Evolutionary conservation across 2,888 invertebrate genomes (phyloP), one percentile per base, ranked within the genome.

Genomic region (Dione vanillae): DNA sequence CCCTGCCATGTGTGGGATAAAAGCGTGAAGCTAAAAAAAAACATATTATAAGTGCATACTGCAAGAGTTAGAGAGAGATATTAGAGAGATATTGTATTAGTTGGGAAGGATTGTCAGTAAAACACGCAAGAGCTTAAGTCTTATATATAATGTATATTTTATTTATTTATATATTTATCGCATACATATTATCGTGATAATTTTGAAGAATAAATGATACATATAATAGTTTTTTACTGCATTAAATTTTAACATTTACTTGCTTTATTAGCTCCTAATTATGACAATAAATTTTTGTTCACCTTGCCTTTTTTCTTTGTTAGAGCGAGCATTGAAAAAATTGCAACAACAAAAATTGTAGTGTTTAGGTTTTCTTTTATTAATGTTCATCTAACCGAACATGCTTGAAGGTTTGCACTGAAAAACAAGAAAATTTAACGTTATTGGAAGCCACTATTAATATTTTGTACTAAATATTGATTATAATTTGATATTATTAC

Each of bases 401-500:
- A 54, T 35, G 3, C 9, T 9, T 27, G 2, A 14, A 27, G 14
- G 1, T 7, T 47, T 9, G 16, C 1, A 2, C 27, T 9, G 8
- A 52, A 20, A 14, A 51, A 6, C 0, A 51, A 27, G 0, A 27
- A 52, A 14, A 20, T 12, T 2, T 20, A 27, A 27, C 27, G 27
- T 52, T 27, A 27, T 14, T 3, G n/a, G 12, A 40, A 37, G 10
- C 16, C 11, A 56, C 10, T 61, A 45, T 27, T 7, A 5, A n/a
- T 45, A n/a, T n/a, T 40, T 43, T 14, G n/a, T 10, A 37, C 16
- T 16, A 47, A 56, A 45, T 35, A 66, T 6, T 61, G 20, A 61
- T 37, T 8, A 40, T 8, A 62, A 47, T 54, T 62, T 70, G 68
- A 70, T 70, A 70, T 68, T 8, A 52, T 68, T 45, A 43, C 37